Base-by-base conservation (phyloP, 2,113 vertebrate species). In the Empidonax traillii region DNA sequence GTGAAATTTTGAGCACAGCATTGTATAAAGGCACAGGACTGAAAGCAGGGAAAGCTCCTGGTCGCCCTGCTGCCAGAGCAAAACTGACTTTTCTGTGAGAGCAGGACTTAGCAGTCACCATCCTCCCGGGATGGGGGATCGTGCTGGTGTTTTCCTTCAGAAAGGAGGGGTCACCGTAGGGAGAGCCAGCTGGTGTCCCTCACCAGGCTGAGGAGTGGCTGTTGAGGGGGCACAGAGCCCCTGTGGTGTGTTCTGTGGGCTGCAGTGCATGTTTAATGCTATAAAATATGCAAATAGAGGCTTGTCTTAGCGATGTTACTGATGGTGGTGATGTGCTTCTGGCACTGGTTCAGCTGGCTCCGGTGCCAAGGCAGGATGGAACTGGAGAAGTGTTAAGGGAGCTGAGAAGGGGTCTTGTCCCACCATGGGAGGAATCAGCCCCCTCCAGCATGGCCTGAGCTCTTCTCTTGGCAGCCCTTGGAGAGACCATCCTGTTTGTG, bases 221-320 rank as follows among this genome's bases (percentile, higher is more conserved):
- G 75, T 44, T 14, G 14, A 94, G 67, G 49, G 62, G 59, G 49
- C 90, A 78, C 52, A 74, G 87, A 82, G 73, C 52, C 87, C 61
- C 79, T 63, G 75, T 43, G 89, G 63, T 88, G 68, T 51, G 82
- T 15, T 65, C 67, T 61, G 75, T 69, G 89, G 91, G 66, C 76
- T 76, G 56, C 58, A 78, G 76, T 68, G 86, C 90, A 83, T 51
- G 66, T 67, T 94, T 89, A 93, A 92, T 83, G 85, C 76, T 25
- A 56, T 71, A 53, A 85, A 92, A 92, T 82, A 92, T 66, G 83
- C 61, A 90, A 93, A 96, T 69, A 91, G 73, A 85, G 85, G 37
- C 73, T 85, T 89, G 89, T 92, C 91, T 58, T 47, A 77, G 85
- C 59, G 9, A 30, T 90, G 89, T 76, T 75, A 41, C 65, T 74